Conservation (phyloP, 1,140 invertebrate species). For the Episyrphus balteatus region DNA sequence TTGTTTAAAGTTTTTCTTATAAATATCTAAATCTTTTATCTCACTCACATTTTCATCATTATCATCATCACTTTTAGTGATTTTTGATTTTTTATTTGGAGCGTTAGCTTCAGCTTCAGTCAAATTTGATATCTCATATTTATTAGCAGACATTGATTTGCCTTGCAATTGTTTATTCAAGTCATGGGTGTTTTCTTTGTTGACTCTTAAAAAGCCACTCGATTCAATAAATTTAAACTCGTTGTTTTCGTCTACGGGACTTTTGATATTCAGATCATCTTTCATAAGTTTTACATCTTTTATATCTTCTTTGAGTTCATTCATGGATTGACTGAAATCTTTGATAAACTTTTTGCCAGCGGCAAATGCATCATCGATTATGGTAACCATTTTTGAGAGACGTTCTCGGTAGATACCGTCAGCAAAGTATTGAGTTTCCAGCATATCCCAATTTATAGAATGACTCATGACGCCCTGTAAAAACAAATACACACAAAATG, state of each 20-base stretch:
- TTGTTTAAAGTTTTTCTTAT: not conserved
- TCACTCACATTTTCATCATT: not conserved
- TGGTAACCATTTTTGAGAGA: slow-evolving; percentile 68
- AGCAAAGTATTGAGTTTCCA: slow-evolving; percentile 82
- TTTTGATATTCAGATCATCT: no score
- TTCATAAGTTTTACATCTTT: slow-evolving; percentile 28
- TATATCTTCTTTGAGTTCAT: slow-evolving; percentile 29
- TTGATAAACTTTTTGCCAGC: slow-evolving; percentile 73
- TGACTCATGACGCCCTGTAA: slow-evolving; percentile 83
- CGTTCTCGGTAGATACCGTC: slow-evolving; percentile 71
- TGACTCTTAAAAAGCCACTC: no score
- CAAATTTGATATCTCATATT: slow-evolving; percentile 34
- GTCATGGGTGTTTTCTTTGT: no score
- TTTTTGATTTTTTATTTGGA: slow-evolving; percentile 12
- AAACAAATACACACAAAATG: slow-evolving; percentile 11
- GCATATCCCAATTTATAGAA: slow-evolving; percentile 85
- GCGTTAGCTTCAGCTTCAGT: slow-evolving; percentile 39
- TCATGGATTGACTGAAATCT: slow-evolving; percentile 52
- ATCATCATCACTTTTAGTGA: not conserved
- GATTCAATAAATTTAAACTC: not conserved
- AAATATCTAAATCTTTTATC: not conserved
- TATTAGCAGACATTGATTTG: slow-evolving; percentile 38
- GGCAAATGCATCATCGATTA: slow-evolving; percentile 58
- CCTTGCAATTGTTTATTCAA: slow-evolving; percentile 7
- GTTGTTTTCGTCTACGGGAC: not conserved